Percentiles rank a stretch among this genome's conserved stretches.
Evolutionary conservation across 1,140 invertebrate species (phyloP).

Genomic region (Dreissena polymorpha): DNA sequence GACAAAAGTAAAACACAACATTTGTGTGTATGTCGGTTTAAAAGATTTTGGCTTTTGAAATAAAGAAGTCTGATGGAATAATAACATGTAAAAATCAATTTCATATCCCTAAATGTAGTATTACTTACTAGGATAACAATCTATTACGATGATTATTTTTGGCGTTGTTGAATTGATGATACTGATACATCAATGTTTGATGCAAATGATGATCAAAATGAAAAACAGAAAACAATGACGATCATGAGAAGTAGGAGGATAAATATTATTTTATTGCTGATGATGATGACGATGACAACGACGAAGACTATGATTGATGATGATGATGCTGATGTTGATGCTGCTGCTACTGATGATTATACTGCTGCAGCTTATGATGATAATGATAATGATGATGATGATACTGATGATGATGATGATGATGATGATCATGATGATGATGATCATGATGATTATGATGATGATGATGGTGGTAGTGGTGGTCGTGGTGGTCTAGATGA

Average conservation of each 20-base stretch:
- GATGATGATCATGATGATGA: not conserved
- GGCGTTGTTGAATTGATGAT: no score
- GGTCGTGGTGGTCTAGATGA: no score
- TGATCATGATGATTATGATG: not conserved
- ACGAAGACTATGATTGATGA: not conserved
- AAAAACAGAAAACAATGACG: no score
- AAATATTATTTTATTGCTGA: not conserved
- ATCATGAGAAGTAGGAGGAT: conserved; percentile 2
- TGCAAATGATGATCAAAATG: no score
- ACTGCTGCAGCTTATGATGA: not conserved
- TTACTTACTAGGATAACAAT: no score
- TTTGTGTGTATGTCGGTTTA: not conserved
- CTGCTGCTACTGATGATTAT: not conserved
- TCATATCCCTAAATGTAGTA: no score
- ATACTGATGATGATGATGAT: not conserved
- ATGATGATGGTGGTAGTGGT: not conserved
- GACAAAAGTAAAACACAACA: no score
- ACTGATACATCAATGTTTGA: no score
- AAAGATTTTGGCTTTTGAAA: no score
- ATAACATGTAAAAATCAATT: no score
- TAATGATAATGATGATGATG: not conserved
- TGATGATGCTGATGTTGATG: not conserved
- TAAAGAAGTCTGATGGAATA: no score
- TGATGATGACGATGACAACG: not conserved
- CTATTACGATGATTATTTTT: no score